A percentile compares a stretch with the other conserved stretches of the same genome.
Conservation (phyloP, 2,888 invertebrate genomes). For the Cantharis rustica region DNA sequence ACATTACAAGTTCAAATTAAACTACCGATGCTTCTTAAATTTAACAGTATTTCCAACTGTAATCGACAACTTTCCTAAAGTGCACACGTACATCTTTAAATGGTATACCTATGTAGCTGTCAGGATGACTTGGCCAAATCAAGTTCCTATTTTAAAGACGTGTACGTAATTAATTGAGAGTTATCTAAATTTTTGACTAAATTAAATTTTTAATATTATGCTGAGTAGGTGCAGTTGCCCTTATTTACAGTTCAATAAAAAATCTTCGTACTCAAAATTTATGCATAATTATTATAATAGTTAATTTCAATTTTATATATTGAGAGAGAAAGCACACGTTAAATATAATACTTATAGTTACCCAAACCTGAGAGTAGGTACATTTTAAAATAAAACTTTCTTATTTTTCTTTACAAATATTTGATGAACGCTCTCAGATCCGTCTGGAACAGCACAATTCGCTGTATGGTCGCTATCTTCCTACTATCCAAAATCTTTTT, state of each 20-base stretch:
- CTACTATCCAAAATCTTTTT: too few relatives aligned
- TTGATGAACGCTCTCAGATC: too few relatives aligned
- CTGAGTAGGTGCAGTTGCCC: not conserved
- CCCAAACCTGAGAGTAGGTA: too few relatives aligned
- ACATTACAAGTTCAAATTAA: not conserved
- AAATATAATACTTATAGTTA: too few relatives aligned
- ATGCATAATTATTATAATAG: not conserved
- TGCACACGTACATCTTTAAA: not conserved
- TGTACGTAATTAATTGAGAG: constrained; percentile 12
- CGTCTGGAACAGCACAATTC: too few relatives aligned
- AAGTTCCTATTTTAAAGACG: not conserved
- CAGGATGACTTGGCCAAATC: constrained; percentile 9
- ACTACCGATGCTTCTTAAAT: not conserved
- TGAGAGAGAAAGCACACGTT: not conserved
- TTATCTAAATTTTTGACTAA: constrained; percentile 3
- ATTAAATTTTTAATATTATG: not conserved
- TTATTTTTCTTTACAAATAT: too few relatives aligned
- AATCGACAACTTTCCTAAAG: not conserved
- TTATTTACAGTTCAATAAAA: not conserved
- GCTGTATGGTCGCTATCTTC: too few relatives aligned
- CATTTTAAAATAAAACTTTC: too few relatives aligned
- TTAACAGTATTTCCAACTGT: not conserved
- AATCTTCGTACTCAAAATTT: not conserved
- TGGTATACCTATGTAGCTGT: not conserved
- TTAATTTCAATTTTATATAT: not conserved